Evolutionary conservation across 1,140 invertebrate genomes (phyloP), one percentile per base, ranked within the genome.

Genomic region (Triops longicaudatus): DNA sequence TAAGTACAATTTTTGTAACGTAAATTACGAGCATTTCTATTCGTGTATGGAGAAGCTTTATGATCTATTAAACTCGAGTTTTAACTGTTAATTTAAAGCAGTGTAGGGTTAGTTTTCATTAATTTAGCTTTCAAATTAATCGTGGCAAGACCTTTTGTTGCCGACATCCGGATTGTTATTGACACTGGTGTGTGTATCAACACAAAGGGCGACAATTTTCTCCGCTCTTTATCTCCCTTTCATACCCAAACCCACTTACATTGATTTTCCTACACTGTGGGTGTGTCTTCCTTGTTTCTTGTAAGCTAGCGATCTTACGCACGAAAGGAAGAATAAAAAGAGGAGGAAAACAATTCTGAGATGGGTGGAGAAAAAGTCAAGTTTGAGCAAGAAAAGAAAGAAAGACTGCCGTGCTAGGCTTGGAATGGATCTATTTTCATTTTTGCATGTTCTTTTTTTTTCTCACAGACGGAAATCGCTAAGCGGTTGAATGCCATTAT

Each of bases 401-500:
- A 22, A 63, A 22, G 22, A 17, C 14, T 63, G 50, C 4, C 50
- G 7, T 63, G 50, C 50, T 63, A 14, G 50, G 50, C 50, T 63
- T 63, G 50, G 10, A 63, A 63, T 63, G 74, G 42, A 28, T 43
- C 28, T 28, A 63, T 31, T 26, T 72, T 37, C 72, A 72, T 63
- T 72, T 44, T 37, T 78, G 76, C 73, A 31, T 79, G 26, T 50
- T 78, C 22, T 31, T 6, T 42, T 80, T 79, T 81, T 83, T 84
- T 82, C 80, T 90, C 92, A 77, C 90, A 98, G 95, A 97, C 95
- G 86, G 97, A 99, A 89, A 98, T 98, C 83, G 94, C 94, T 44
- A 99, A 99, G 87, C 89, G 97, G 86, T 88, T 98, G 83, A 97
- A 96, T 86, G 94, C 94, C 79, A 97, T 98, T 82, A 96, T 98